Evolutionary conservation across 2,888 invertebrate species (phyloP), one percentile per base, ranked within the genome.

Genomic region (Ichneumoninae sp.): DNA sequence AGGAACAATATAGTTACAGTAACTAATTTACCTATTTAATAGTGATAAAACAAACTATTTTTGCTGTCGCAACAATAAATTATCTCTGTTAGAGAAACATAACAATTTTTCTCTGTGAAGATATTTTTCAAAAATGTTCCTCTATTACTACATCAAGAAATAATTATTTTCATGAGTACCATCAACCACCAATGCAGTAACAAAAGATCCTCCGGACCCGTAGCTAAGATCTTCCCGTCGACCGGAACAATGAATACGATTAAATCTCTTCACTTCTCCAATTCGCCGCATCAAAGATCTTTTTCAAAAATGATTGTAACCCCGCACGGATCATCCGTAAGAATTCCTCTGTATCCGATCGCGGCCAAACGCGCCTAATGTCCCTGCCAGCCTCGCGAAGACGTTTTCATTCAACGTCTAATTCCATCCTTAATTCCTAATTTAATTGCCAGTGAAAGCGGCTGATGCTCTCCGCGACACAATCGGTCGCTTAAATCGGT

Each of bases 361-460:
- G 33, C 76, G 40, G 1, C 30, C 26, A 5, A 10, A 19, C 7
- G 16, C 52, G 16, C 50, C 26, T 30, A 33, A 3, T n/a, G 40
- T 69, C 50, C 44, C 44, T 10, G n/a, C n/a, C 36, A 63, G 30
- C 36, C 52, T 57, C 26, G 22, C 57, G 50, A 30, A 36, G 33
- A 75, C 57, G 77, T 77, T 70, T 47, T 47, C 13, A 78, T 63
- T 78, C 60, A 47, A 63, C 60, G 78, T 63, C 60, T 7, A 70
- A 70, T 78, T 70, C 54, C 16, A 13, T 26, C 33, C 50, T 50
- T 30, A 69, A 30, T 50, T 50, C 52, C 10, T 54, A 69, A 68
- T 79, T 79, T 79, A 71, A 79, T 79, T 79, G 71, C 44, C 71
- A 66, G 54, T 30, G 63, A 79, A 79, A 63, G 65, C 63, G 36